Conservation (phyloP, 2,888 invertebrate species). For the Leptinotarsa juncta region DNA sequence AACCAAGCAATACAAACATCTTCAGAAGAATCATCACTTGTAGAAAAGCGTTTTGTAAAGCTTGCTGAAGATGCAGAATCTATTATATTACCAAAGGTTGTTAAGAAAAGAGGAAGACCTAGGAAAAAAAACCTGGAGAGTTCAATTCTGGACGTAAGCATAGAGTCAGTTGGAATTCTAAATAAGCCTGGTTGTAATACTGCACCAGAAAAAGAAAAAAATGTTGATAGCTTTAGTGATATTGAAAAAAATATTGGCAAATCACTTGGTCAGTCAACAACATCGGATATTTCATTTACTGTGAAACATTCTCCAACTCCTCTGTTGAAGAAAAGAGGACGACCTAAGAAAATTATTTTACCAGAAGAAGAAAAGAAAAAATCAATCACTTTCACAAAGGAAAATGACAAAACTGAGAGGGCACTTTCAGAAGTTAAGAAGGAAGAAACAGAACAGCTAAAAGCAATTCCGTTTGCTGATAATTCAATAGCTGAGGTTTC, state of each 20-base stretch:
- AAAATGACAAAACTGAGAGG: neutral
- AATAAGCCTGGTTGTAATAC: neutral
- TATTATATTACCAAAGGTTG: neutral
- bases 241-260: neutral
- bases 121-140: neutral
- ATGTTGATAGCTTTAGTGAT: neutral
- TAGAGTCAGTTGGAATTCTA: neutral
- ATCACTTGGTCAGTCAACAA: neutral
- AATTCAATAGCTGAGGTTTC: neutral
- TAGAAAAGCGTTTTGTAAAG: neutral
- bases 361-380: neutral
- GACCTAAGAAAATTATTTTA: neutral
- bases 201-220: neutral
- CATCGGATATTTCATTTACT: neutral
- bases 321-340: conserved; percentile 1
- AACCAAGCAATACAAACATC: neutral
- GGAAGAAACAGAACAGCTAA: neutral
- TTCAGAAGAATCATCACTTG: neutral
- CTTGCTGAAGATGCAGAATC: neutral
- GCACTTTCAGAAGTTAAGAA: neutral
- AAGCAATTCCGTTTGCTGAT: neutral
- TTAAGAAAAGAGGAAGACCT: neutral
- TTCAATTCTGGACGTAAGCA: neutral
- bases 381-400: neutral
- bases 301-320: neutral